Conservation (phyloP, 1,140 invertebrate genomes). For the Drosophila baimaii region DNA sequence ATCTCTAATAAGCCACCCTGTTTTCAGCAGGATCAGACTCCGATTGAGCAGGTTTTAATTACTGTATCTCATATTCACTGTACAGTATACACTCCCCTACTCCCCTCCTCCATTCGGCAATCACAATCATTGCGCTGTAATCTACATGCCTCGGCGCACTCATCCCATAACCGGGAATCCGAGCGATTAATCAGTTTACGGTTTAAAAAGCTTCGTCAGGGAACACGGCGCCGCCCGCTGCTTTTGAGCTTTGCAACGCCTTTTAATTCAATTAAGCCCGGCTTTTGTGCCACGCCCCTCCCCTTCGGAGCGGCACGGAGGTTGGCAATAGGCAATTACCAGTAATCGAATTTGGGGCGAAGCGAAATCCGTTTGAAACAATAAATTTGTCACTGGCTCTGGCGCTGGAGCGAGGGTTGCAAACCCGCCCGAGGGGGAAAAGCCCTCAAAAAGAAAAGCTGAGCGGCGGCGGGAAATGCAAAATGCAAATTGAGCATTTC, state of each 20-base stretch:
- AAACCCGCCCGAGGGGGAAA: not conserved
- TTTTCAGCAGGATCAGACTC: not conserved
- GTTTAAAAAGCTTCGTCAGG: slow-evolving; percentile 65
- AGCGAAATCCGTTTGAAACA: slow-evolving; percentile 71
- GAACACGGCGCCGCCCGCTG: slow-evolving; percentile 26
- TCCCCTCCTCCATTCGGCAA: not conserved
- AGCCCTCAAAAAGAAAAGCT: not conserved
- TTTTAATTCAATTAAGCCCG: slow-evolving; percentile 76
- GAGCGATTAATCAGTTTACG: slow-evolving; percentile 64
- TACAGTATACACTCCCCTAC: no score
- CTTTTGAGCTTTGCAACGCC: slow-evolving; percentile 65
- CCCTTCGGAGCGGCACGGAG: not conserved
- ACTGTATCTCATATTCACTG: not conserved
- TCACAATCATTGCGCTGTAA: slow-evolving; percentile 24
- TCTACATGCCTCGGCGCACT: slow-evolving; percentile 2
- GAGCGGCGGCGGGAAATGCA: slow-evolving; percentile 40
- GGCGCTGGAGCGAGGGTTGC: slow-evolving; percentile 13
- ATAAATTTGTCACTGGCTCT: slow-evolving; percentile 71
- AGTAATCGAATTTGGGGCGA: slow-evolving; percentile 71
- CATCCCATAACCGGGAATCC: slow-evolving; percentile 14
- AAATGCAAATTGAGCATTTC: slow-evolving; percentile 68
- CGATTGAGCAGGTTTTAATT: not conserved
- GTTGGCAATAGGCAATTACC: slow-evolving; percentile 74
- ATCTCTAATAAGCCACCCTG: no score
- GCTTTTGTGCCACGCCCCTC: slow-evolving; percentile 56